Percentiles rank a stretch among this genome's conserved stretches.
These are phyloP conservation scores for Chaetodon trifascialis DNA, from an alignment of 2,113 vertebrate genomes.

Conservation along the genomic window DNA sequence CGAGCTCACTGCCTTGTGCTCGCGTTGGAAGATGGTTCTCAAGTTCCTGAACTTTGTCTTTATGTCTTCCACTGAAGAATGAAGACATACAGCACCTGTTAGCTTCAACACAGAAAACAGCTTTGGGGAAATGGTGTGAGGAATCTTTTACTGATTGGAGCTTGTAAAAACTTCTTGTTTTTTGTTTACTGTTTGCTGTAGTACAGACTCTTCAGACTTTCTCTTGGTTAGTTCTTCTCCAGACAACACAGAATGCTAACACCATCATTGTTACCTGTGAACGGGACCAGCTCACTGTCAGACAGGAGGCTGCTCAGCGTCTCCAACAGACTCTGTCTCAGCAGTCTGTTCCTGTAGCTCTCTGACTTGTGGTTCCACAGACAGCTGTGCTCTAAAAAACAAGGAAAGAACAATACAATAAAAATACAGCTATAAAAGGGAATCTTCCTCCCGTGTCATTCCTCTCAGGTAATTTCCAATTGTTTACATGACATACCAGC, in stretches of 20 bases:
- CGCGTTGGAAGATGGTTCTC: constrained; percentile 74
- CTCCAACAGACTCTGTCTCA: constrained; percentile 65
- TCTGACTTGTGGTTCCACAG: constrained; percentile 72
- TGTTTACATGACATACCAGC: background rate
- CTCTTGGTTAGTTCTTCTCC: background rate
- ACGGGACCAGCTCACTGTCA: constrained; percentile 22
- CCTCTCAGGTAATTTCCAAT: background rate
- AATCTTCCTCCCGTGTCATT: background rate
- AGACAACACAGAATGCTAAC: no score
- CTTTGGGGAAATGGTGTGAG: background rate
- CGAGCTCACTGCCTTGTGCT: constrained; percentile 66
- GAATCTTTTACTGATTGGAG: background rate
- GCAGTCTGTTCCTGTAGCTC: constrained; percentile 64
- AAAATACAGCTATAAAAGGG: background rate
- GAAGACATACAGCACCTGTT: background rate
- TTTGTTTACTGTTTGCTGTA: background rate
- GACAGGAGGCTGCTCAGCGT: constrained; percentile 65
- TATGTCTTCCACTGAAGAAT: constrained; percentile 68
- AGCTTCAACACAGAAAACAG: background rate
- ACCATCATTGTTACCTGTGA: constrained; percentile 59
- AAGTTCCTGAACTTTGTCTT: constrained; percentile 78
- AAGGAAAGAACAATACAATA: background rate
- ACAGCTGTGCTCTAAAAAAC: constrained; percentile 63
- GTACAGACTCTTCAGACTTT: background rate
- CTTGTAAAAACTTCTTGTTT: background rate